Evolutionary conservation across 1,140 invertebrate species (phyloP).

Genomic region (Diorhabda elongata): DNA sequence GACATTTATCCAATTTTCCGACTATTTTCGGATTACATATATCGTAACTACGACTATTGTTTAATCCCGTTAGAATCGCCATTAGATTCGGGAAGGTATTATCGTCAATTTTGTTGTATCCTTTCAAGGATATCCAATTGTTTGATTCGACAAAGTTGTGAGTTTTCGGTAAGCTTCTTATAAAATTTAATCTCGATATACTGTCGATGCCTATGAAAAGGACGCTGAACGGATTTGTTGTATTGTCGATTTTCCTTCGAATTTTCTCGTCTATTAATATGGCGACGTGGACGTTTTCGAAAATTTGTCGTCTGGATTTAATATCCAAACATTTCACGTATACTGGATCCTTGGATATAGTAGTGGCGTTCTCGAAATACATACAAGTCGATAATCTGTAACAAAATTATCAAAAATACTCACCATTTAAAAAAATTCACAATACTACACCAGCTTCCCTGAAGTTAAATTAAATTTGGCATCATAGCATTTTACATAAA

Average conservation of each 20-base stretch:
- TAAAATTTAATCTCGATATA: slow-evolving; percentile 72
- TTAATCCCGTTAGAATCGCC: slow-evolving; percentile 62
- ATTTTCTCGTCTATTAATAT: slow-evolving; percentile 38
- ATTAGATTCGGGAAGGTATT: slow-evolving; percentile 82
- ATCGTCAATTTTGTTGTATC: slow-evolving; percentile 67
- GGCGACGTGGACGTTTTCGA: slow-evolving; percentile 53
- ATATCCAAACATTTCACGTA: slow-evolving; percentile 47
- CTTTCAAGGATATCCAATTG: slow-evolving; percentile 53
- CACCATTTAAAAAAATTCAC: too few species aligned
- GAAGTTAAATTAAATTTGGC: too few species aligned
- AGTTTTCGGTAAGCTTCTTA: slow-evolving; percentile 71
- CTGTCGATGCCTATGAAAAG: slow-evolving; percentile 77
- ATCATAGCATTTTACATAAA: too few species aligned
- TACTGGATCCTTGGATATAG: slow-evolving; percentile 46
- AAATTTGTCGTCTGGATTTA: slow-evolving; percentile 41
- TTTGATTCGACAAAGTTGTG: slow-evolving; percentile 53
- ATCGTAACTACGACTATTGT: slow-evolving; percentile 47
- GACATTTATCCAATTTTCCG: slow-evolving; percentile 54
- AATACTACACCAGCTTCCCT: too few species aligned
- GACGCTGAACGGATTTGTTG: slow-evolving; percentile 52
- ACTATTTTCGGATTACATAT: slow-evolving; percentile 52
- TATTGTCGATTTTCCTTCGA: slow-evolving; percentile 12
- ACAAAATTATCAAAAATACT: not conserved
- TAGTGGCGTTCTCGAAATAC: slow-evolving; percentile 45
- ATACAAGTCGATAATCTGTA: slow-evolving; percentile 46